Evolutionary conservation across 1,140 invertebrate genomes (phyloP).

Genomic region (Anastrepha obliqua): DNA sequence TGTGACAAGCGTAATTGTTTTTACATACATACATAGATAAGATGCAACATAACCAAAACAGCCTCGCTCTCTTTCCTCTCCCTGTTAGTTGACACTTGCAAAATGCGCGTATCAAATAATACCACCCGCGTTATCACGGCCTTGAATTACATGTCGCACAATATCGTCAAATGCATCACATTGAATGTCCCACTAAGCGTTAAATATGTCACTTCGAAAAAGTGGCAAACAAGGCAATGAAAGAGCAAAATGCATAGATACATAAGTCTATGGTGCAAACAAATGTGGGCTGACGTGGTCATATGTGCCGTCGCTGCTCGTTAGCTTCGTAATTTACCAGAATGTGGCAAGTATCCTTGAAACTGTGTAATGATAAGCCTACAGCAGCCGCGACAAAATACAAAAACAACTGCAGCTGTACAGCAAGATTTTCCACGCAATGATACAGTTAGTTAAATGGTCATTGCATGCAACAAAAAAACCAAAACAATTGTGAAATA

Average conservation of each 20-base stretch:
- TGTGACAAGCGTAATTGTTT: background rate
- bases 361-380: slow-evolving; percentile 40
- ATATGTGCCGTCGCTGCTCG: slow-evolving; percentile 36
- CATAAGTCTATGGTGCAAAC: background rate
- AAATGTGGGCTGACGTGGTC: background rate
- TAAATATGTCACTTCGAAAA: background rate
- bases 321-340: slow-evolving; percentile 52
- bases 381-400: background rate
- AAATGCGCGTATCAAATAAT: background rate
- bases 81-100: background rate
- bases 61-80: no score
- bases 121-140: background rate
- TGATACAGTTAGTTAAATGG: background rate
- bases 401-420: background rate
- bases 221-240: background rate
- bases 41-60: background rate
- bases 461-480: background rate
- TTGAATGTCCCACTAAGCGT: background rate
- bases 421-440: background rate
- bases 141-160: background rate
- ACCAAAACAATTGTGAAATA: background rate
- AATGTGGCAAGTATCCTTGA: slow-evolving; percentile 47
- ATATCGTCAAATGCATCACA: background rate
- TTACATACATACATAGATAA: background rate
- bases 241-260: background rate